phyloP scores from a whole-genome alignment of 2,797 vertebrate species.

The Semotilus atromaculatus region DNA sequence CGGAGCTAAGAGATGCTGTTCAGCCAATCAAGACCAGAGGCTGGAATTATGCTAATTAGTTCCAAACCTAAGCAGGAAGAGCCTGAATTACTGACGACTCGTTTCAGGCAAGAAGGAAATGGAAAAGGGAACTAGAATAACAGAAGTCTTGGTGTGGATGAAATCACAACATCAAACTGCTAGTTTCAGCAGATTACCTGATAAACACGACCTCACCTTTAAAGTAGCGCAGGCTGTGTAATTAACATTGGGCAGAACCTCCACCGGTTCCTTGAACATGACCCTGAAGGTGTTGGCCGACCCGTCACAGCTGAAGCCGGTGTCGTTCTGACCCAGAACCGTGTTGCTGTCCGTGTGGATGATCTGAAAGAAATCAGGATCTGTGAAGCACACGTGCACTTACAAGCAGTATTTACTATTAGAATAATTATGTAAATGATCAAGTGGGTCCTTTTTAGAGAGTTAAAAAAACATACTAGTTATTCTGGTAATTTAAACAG shows the following conservation, averaged over 20 bases:
- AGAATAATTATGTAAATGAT: not conserved
- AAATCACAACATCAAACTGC: not conserved
- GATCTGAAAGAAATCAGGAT: conserved; percentile 77
- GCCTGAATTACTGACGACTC: no score
- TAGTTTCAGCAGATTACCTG: not conserved
- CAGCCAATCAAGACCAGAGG: no score
- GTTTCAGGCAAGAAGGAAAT: no score
- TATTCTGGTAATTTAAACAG: not conserved
- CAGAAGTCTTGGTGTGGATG: not conserved
- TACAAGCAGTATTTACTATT: not conserved
- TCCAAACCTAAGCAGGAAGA: no score
- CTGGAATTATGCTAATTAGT: no score
- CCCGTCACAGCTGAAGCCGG: conserved; percentile 96
- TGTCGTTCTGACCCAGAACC: conserved; percentile 94
- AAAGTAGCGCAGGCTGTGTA: conserved; percentile 95
- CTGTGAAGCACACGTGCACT: not conserved
- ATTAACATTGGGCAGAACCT: conserved; percentile 93
- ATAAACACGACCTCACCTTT: conserved; percentile 77
- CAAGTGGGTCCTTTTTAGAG: not conserved
- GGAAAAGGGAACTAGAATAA: not conserved
- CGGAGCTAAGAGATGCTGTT: no score
- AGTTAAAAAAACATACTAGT: not conserved
- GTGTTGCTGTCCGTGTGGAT: conserved; percentile 98
- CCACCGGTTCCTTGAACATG: conserved; percentile 98
- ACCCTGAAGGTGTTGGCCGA: conserved; percentile 95